These are phyloP conservation scores for Exephanes ischioxanthus DNA, from an alignment of 2,888 invertebrate genomes.

Conservation along the genomic window DNA sequence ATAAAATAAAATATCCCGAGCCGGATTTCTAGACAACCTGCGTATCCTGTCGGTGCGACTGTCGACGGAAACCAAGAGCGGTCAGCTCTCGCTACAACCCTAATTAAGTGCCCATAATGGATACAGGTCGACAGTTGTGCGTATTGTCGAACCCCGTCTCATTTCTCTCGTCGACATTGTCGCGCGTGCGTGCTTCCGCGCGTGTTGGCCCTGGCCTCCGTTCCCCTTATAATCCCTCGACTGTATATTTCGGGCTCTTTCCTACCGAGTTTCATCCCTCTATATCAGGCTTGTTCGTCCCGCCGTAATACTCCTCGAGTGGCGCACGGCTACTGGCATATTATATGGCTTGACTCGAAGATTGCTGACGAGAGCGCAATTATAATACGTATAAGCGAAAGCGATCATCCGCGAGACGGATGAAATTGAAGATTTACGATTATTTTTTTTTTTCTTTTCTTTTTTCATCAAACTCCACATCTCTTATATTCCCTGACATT, in stretches of 20 bases:
- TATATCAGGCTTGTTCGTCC: slow-evolving; percentile 38
- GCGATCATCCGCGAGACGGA: slow-evolving; percentile 62
- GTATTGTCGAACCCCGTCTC: slow-evolving; percentile 71
- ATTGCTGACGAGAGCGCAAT: slow-evolving; percentile 66
- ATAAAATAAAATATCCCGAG: not conserved
- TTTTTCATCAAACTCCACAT: slow-evolving; percentile 49
- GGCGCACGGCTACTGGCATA: slow-evolving; percentile 38
- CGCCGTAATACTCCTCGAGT: slow-evolving; percentile 59
- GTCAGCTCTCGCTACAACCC: slow-evolving; percentile 66
- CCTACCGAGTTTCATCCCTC: slow-evolving; percentile 37
- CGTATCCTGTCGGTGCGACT: slow-evolving; percentile 36
- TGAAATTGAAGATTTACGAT: slow-evolving; percentile 58
- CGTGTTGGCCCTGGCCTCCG: slow-evolving; percentile 32
- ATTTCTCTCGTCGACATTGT: slow-evolving; percentile 53
- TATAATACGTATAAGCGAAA: slow-evolving; percentile 62
- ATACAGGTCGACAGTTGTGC: slow-evolving; percentile 80
- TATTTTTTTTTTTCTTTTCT: not conserved
- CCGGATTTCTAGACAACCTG: slow-evolving; percentile 10
- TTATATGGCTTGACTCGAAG: slow-evolving; percentile 64
- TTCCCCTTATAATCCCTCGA: slow-evolving; percentile 55
- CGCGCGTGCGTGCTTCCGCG: slow-evolving; percentile 44
- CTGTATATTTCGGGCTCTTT: slow-evolving; percentile 62
- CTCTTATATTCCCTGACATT: slow-evolving; percentile 32
- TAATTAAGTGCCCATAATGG: slow-evolving; percentile 83
- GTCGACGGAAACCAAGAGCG: slow-evolving; percentile 40